A percentile compares a stretch with the other conserved stretches of the same genome.
phyloP scores from a whole-genome alignment of 2,888 invertebrate species.

The Drosophila pseudotakahashii region DNA sequence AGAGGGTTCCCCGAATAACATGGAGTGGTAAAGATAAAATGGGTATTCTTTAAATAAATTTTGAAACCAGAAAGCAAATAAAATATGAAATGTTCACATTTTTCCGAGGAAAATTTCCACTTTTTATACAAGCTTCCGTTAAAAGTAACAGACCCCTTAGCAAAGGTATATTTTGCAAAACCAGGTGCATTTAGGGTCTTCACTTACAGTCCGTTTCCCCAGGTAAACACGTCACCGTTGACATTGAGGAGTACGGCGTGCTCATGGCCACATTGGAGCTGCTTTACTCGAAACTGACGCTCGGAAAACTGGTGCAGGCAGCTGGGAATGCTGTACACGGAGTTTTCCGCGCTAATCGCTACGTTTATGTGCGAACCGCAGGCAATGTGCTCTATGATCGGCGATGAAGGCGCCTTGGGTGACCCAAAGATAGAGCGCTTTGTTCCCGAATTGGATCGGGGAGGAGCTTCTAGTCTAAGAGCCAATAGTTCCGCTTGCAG shows the following conservation, averaged over 20 bases:
- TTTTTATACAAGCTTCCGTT: not conserved
- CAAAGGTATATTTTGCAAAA: constrained; percentile 1
- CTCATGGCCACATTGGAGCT: constrained; percentile 91
- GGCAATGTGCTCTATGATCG: constrained; percentile 84
- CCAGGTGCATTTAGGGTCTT: not conserved
- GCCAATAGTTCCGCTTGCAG: constrained; percentile 50
- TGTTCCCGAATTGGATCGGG: constrained; percentile 21
- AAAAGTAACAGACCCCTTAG: not conserved
- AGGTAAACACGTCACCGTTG: constrained; percentile 90
- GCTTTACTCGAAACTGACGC: constrained; percentile 86
- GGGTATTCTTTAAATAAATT: no score
- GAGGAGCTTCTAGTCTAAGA: constrained; percentile 61
- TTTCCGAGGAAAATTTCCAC: not conserved
- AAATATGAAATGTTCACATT: no score
- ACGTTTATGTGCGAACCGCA: constrained; percentile 85
- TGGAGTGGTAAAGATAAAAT: no score
- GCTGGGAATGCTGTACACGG: constrained; percentile 87
- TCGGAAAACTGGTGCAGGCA: constrained; percentile 85
- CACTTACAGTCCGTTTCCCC: constrained; percentile 92
- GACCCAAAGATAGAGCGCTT: constrained; percentile 77
- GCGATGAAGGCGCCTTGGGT: constrained; percentile 27
- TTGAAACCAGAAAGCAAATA: no score
- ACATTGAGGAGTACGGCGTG: constrained; percentile 90
- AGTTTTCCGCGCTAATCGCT: constrained; percentile 85
- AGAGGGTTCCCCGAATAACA: no score